phyloP scores from a whole-genome alignment of 1,140 invertebrate genomes.

The Uloborus diversus region DNA sequence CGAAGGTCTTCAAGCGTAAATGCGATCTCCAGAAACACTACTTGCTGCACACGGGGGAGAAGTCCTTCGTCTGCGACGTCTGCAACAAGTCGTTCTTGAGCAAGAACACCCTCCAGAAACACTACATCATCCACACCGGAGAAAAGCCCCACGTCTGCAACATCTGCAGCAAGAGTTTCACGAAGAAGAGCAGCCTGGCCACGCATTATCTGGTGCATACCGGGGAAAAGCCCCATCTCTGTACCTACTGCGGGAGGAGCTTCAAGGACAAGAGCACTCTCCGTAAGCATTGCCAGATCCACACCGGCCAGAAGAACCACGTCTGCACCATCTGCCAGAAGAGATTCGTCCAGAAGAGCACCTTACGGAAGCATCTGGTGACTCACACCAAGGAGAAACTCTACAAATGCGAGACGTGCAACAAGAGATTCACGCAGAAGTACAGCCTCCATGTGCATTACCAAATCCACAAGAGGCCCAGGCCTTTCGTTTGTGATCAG shows the following conservation, averaged over 20 bases:
- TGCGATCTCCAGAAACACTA: conserved; percentile 54
- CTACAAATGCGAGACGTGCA: conserved; percentile 58
- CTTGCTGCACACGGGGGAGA: conserved; percentile 50
- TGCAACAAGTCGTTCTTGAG: conserved; percentile 54
- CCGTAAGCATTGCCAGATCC: conserved; percentile 72
- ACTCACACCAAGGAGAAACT: conserved; percentile 65
- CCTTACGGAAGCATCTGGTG: conserved; percentile 40
- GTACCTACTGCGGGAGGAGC: conserved; percentile 65
- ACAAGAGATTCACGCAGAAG: conserved; percentile 58
- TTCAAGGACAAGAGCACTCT: conserved; percentile 70
- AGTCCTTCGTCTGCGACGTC: conserved; percentile 42
- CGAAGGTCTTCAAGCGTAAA: conserved; percentile 50
- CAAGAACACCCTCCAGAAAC: conserved; percentile 47
- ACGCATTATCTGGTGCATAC: conserved; percentile 59
- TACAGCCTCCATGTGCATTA: conserved; percentile 57
- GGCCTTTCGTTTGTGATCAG: conserved; percentile 59
- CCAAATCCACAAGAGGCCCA: conserved; percentile 63
- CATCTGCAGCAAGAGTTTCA: conserved; percentile 57
- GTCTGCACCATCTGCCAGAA: conserved; percentile 35
- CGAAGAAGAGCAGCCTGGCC: conserved; percentile 51
- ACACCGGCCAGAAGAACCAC: conserved; percentile 66
- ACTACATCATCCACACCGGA: conserved; percentile 54
- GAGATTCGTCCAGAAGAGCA: conserved; percentile 39
- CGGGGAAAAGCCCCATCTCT: conserved; percentile 60
- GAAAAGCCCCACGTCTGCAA: conserved; percentile 58